Evolutionary conservation across 2,888 invertebrate genomes (phyloP), one percentile per base, ranked within the genome.

Genomic region (Frankliniella fusca): DNA sequence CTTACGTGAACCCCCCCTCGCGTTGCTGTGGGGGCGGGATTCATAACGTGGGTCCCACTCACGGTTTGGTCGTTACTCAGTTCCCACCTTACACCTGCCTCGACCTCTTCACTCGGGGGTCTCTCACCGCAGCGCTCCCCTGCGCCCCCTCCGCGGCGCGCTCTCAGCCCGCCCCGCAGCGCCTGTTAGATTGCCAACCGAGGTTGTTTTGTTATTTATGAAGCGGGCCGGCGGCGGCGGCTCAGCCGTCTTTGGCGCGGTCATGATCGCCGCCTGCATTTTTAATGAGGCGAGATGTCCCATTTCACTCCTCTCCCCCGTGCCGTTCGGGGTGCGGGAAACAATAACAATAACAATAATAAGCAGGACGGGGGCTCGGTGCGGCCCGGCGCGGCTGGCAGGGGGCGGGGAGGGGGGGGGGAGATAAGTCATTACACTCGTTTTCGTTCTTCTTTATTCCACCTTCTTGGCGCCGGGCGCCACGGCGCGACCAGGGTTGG

Each of bases 181-280:
- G 61, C 61, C 61, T 61, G 61, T 54, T 54, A 54, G 54, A 54
- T 61, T 15, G 61, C 61, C 61, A 61, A 18, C 61, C 61, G 61
- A 61, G 61, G 61, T 61, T 61, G 61, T 61, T 61, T 18, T 61
- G 15, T 61, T 61, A 61, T 61, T 61, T 61, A 61, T 61, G 61
- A 61, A 61, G 61, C 7, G 18, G 61, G 15, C 7, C 50, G 15
- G 38, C 38, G 5, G 38, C 38, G 5, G 38, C 38, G 5, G 38
- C 38, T 38, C 38, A 7, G 61, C 61, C 61, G 61, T 61, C 61
- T 61, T 61, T 61, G 61, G 61, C 61, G 15, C 61, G 61, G 61
- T 61, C 61, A 61, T 61, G 61, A 61, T 61, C 61, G 61, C n/a
- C 15, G 61, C 61, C n/a, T 61, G 61, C 61, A 61, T 61, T 61